These are phyloP conservation scores for Linhomoeus sp. DNA, from an alignment of 2,888 invertebrate species.

Conservation along the genomic window DNA sequence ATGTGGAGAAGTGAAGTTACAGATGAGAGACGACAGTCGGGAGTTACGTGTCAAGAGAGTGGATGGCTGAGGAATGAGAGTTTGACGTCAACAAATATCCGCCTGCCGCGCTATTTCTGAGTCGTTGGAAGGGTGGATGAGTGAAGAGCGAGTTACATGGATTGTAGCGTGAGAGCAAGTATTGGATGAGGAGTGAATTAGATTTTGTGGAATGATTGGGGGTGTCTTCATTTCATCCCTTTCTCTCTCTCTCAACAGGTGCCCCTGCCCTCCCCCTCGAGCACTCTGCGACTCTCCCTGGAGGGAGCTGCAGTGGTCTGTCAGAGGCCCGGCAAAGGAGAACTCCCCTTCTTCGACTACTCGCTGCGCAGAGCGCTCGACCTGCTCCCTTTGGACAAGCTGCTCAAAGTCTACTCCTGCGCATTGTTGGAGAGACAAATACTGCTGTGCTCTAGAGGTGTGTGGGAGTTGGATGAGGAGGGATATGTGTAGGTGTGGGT, in stretches of 20 bases:
- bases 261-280: slow-evolving; percentile 4
- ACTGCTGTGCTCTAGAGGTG: slow-evolving; percentile 50
- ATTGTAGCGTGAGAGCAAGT: slow-evolving; percentile 18
- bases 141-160: no score
- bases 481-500: no score
- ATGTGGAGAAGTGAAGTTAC: no score
- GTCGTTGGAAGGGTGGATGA: no score
- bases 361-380: slow-evolving; percentile 66
- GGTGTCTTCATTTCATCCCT: slow-evolving; percentile 32
- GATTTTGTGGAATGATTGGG: slow-evolving; percentile 83
- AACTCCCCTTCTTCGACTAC: slow-evolving; percentile 84
- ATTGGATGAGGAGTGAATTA: slow-evolving; percentile 62
- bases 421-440: slow-evolving; percentile 90
- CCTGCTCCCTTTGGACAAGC: slow-evolving; percentile 70
- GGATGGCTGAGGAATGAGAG: no score
- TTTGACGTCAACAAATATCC: no score
- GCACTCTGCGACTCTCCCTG: slow-evolving; percentile 5
- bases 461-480: no score
- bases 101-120: no score
- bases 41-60: no score
- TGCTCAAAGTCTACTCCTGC: slow-evolving; percentile 79
- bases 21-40: no score
- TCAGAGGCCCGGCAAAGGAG: slow-evolving; percentile 36
- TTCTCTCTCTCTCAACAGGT: slow-evolving; percentile 18
- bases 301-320: slow-evolving; percentile 7